Conservation (phyloP, 2,113 vertebrate genomes). For the Sphaerodactylus townsendi region DNA sequence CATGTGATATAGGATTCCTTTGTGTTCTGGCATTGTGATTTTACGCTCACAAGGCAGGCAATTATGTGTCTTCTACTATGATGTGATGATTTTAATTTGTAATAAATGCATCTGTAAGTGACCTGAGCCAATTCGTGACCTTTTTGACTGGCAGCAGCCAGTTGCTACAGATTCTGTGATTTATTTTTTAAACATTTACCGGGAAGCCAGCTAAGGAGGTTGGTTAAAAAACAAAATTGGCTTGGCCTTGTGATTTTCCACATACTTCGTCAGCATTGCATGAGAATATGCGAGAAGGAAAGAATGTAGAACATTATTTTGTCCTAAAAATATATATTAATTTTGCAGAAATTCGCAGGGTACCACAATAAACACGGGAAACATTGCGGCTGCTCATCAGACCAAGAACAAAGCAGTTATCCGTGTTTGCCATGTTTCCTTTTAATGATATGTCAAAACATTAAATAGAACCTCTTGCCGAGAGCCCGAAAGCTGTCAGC, state of each 20-base stretch:
- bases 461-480: slow-evolving; percentile 29
- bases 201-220: no score
- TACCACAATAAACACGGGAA: not conserved
- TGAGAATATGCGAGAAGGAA: not conserved
- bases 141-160: no score
- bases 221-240: not conserved
- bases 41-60: no score
- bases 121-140: no score
- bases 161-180: no score
- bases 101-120: no score
- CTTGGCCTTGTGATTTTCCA: not conserved
- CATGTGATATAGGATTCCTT: no score
- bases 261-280: not conserved
- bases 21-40: no score
- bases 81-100: no score
- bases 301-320: not conserved
- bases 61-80: no score
- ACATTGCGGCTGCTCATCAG: not conserved
- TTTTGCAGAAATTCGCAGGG: not conserved
- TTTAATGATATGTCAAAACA: not conserved
- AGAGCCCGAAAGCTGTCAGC: not conserved
- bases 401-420: not conserved
- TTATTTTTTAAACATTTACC: no score
- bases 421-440: not conserved
- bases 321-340: not conserved